Percentiles rank a stretch among this genome's conserved stretches.
phyloP scores from a whole-genome alignment of 2,797 vertebrate genomes.

The Pipistrellus kuhlii region DNA sequence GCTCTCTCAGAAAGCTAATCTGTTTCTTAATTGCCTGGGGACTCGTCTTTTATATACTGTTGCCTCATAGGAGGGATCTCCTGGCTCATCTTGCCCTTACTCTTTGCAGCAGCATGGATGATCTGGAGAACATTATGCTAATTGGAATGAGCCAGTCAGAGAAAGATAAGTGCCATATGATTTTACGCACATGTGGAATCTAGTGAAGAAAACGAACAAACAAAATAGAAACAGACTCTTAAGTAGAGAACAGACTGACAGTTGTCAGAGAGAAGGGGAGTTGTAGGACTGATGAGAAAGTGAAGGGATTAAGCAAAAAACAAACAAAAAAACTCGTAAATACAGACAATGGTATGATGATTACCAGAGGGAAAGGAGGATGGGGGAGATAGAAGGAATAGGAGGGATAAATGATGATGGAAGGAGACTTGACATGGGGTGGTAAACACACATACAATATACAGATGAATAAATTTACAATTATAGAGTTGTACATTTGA shows the following conservation, averaged over 20 bases:
- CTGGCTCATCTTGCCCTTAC: neutral
- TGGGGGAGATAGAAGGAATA: neutral
- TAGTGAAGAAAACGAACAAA: neutral
- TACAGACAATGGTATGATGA: neutral
- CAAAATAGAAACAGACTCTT: neutral
- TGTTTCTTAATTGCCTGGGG: neutral
- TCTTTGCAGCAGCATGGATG: neutral
- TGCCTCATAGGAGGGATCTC: neutral
- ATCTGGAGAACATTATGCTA: neutral
- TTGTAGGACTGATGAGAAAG: neutral
- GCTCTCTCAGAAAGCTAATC: neutral
- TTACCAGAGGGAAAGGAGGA: neutral
- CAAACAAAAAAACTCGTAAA: neutral
- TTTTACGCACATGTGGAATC: neutral
- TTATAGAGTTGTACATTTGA: neutral
- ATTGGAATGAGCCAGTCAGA: neutral
- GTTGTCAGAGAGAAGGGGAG: neutral
- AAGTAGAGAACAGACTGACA: neutral
- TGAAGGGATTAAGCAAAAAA: neutral
- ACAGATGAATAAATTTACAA: neutral
- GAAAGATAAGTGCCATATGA: neutral
- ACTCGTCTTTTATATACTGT: neutral
- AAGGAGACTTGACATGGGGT: neutral
- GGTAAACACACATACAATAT: neutral
- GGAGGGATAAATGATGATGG: neutral